Evolutionary conservation across 2,113 vertebrate species (phyloP).

Genomic region (Tragelaphus strepsiceros): DNA sequence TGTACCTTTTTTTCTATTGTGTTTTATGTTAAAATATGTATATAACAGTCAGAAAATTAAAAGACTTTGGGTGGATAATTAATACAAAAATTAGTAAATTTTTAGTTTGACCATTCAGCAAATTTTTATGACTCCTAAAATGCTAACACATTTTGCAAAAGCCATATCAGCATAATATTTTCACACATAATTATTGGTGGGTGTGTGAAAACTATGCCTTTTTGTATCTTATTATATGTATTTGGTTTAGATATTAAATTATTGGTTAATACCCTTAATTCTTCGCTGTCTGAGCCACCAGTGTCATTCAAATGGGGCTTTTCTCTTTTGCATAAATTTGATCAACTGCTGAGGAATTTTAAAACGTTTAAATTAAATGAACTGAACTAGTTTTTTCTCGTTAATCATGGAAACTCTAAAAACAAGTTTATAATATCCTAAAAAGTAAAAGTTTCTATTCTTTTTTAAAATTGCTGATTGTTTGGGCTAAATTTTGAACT

Average conservation of each 20-base stretch:
- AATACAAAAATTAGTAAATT: constrained; percentile 19
- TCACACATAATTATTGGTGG: constrained; percentile 18
- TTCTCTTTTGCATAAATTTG: constrained; percentile 18
- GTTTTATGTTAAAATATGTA: neutral
- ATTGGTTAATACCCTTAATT: neutral
- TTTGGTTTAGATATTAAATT: constrained; percentile 50
- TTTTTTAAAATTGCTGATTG: neutral
- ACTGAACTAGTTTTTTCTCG: neutral
- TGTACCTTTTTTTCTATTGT: neutral
- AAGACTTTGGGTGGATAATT: neutral
- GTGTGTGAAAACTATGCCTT: neutral
- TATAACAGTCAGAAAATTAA: neutral
- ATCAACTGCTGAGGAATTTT: constrained; percentile 50
- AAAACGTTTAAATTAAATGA: constrained; percentile 14
- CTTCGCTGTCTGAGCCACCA: neutral
- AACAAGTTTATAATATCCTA: neutral
- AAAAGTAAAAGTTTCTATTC: neutral
- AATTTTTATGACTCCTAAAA: constrained; percentile 26
- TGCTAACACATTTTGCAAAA: constrained; percentile 54
- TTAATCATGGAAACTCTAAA: neutral
- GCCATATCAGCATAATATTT: neutral
- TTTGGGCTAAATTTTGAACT: neutral
- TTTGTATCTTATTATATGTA: neutral
- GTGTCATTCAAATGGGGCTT: neutral
- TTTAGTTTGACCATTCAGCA: constrained; percentile 47